These are phyloP conservation scores for Pachycephus smyrnensis DNA, from an alignment of 2,888 invertebrate species.

Conservation along the genomic window DNA sequence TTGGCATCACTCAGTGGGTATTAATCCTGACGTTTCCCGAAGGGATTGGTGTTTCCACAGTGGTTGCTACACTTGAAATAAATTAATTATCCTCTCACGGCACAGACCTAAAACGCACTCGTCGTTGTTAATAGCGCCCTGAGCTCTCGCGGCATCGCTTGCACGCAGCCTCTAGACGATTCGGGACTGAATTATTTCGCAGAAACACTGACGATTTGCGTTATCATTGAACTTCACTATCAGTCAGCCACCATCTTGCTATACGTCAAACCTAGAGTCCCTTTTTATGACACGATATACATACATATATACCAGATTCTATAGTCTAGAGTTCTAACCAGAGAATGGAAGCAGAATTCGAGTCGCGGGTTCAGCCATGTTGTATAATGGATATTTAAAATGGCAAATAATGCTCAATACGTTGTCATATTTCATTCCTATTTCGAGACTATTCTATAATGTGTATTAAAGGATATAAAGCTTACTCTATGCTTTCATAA, in stretches of 20 bases:
- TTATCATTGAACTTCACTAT: conserved; percentile 45
- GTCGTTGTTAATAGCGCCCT: conserved; percentile 9
- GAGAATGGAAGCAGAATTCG: not conserved
- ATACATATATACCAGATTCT: not conserved
- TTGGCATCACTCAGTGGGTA: conserved; percentile 10
- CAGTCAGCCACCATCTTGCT: conserved; percentile 49
- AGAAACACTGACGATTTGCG: conserved; percentile 36
- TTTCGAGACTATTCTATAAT: not conserved
- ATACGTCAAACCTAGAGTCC: conserved; percentile 44
- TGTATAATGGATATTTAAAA: not conserved
- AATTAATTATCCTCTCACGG: not conserved
- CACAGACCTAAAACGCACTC: conserved; percentile 16
- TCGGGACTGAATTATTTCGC: conserved; percentile 16
- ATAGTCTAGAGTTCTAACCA: not conserved
- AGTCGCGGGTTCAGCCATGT: not conserved
- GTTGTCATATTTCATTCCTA: not conserved
- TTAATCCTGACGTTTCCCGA: conserved; percentile 22
- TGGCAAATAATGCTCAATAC: not conserved
- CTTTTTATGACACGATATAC: conserved; percentile 1
- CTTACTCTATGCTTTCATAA: not conserved
- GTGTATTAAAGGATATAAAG: not conserved
- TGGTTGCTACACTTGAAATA: not conserved
- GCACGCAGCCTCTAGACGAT: conserved; percentile 17
- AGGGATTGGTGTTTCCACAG: conserved; percentile 13
- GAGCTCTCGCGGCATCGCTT: conserved; percentile 27